Percentiles rank a stretch among this genome's conserved stretches.
phyloP scores from a whole-genome alignment of 2,113 vertebrate genomes.

The Zeus faber region DNA sequence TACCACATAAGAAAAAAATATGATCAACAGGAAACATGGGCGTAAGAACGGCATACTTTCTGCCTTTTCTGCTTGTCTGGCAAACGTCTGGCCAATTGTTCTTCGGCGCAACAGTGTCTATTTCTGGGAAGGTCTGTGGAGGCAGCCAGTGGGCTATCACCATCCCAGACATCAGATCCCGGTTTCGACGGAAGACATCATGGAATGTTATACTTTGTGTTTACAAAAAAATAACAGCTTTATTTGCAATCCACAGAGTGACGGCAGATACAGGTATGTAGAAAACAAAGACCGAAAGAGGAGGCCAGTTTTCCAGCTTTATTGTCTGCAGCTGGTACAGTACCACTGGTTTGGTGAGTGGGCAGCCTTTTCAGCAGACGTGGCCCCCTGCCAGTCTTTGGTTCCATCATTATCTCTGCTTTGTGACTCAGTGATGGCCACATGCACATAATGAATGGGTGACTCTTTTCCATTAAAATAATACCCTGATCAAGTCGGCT shows the following conservation, averaged over 20 bases:
- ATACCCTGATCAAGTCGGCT: constrained; percentile 66
- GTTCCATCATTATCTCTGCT: constrained; percentile 66
- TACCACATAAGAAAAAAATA: constrained; percentile 55
- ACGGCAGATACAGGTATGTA: too few species aligned
- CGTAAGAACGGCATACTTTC: constrained; percentile 62
- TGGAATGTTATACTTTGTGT: neutral
- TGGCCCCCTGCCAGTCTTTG: constrained; percentile 48
- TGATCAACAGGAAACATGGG: constrained; percentile 73
- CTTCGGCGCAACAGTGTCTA: constrained; percentile 47
- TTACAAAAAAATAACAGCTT: neutral
- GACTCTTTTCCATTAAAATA: constrained; percentile 73
- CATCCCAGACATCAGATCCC: constrained; percentile 15
- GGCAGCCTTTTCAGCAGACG: constrained; percentile 27
- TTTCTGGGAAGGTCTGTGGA: constrained; percentile 58
- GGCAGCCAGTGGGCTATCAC: constrained; percentile 35
- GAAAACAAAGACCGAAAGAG: too few species aligned
- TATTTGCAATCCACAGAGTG: too few species aligned
- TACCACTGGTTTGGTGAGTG: too few species aligned
- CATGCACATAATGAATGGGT: constrained; percentile 67
- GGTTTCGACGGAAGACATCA: neutral
- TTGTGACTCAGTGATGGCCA: constrained; percentile 62
- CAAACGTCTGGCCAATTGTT: constrained; percentile 18
- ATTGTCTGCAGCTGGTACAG: too few species aligned
- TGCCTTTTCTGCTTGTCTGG: constrained; percentile 55
- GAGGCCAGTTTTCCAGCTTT: too few species aligned